phyloP scores from a whole-genome alignment of 2,888 invertebrate genomes.

The Xiphydria camelus region DNA sequence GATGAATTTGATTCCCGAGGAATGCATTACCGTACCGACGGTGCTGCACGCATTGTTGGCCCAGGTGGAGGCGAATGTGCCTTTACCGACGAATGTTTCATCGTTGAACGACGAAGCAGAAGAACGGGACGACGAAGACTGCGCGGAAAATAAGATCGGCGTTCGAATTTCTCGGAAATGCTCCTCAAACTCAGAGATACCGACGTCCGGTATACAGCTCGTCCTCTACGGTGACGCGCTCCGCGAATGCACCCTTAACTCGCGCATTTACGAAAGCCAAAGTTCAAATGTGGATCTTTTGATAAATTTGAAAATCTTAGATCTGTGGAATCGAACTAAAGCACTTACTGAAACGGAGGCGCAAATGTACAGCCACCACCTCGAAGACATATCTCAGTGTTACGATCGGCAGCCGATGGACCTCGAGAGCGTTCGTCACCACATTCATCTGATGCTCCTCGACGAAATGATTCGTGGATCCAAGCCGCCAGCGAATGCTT shows the following conservation, averaged over 20 bases:
- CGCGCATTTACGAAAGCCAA: not conserved
- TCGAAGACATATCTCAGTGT: slow-evolving; percentile 15
- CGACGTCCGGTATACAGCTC: slow-evolving; percentile 19
- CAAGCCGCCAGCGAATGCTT: not conserved
- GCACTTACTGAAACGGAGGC: not conserved
- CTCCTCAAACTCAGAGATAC: slow-evolving; percentile 4
- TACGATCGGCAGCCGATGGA: slow-evolving; percentile 12
- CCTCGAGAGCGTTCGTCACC: slow-evolving; percentile 14
- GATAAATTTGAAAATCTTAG: slow-evolving; percentile 12
- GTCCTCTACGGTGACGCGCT: slow-evolving; percentile 32
- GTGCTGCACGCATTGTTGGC: slow-evolving; percentile 40
- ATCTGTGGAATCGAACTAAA: slow-evolving; percentile 13
- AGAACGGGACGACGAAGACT: not conserved
- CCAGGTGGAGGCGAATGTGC: slow-evolving; percentile 33
- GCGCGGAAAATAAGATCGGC: not conserved
- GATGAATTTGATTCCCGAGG: slow-evolving; percentile 31
- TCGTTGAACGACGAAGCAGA: no score
- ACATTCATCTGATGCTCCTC: slow-evolving; percentile 24
- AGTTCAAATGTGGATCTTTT: not conserved
- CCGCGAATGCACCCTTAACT: slow-evolving; percentile 11
- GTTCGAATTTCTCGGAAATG: not conserved
- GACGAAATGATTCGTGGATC: slow-evolving; percentile 22
- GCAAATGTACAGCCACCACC: slow-evolving; percentile 7
- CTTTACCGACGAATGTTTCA: not conserved
- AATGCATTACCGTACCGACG: slow-evolving; percentile 33